Conservation (phyloP, 2,113 vertebrate genomes). For the Hiodon tergisus region DNA sequence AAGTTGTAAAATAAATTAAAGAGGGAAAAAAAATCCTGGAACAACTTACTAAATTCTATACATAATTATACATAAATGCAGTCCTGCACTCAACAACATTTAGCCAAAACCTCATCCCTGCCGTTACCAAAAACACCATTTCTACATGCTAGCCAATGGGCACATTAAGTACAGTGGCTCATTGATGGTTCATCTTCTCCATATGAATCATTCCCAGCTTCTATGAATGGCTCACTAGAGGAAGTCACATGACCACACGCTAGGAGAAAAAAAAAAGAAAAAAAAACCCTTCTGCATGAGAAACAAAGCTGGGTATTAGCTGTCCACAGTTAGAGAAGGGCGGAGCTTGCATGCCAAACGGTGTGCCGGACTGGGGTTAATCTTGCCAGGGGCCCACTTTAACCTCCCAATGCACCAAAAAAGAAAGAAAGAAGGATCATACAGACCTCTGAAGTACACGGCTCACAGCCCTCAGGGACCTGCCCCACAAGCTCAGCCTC, state of each 20-base stretch:
- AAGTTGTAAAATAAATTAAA: not conserved
- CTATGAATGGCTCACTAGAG: conserved; percentile 61
- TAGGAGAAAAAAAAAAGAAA: conserved; percentile 32
- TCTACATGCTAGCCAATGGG: not conserved
- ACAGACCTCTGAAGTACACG: not conserved
- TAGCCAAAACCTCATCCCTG: not conserved
- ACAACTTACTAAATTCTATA: not conserved
- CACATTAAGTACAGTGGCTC: conserved; percentile 32
- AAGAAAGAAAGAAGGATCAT: conserved; percentile 40
- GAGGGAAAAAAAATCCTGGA: not conserved
- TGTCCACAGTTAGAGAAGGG: conserved; percentile 63
- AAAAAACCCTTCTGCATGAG: conserved; percentile 59
- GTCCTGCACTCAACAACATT: not conserved
- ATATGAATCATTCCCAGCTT: conserved; percentile 62
- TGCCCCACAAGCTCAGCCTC: too few species aligned
- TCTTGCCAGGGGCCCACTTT: conserved; percentile 67
- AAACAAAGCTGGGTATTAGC: conserved; percentile 76
- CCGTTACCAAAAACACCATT: not conserved
- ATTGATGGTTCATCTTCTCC: conserved; percentile 47
- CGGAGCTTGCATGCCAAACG: conserved; percentile 71
- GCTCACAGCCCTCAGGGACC: not conserved
- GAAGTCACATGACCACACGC: conserved; percentile 71
- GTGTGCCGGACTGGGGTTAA: conserved; percentile 71
- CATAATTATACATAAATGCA: too few species aligned
- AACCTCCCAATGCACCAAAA: conserved; percentile 62